Percentiles rank a stretch among this genome's conserved stretches.
Evolutionary conservation across 2,113 vertebrate genomes (phyloP).

Genomic region (Mystacornis crossleyi): DNA sequence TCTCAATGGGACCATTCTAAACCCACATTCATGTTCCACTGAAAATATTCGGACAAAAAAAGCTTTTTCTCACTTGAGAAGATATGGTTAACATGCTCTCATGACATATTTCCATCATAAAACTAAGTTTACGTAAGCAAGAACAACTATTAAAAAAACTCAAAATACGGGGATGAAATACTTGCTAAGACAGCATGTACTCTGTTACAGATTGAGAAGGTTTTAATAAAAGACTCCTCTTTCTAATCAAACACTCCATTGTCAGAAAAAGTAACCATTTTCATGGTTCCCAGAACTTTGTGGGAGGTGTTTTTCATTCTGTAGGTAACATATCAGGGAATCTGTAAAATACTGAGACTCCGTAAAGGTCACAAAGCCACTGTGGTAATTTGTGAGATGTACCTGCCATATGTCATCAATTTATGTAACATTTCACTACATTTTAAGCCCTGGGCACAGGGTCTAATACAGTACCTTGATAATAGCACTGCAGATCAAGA

Average conservation of each 20-base stretch:
- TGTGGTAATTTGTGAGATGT: not conserved
- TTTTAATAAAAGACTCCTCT: not conserved
- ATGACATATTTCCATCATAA: not conserved
- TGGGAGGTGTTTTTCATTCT: not conserved
- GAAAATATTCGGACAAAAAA: not conserved
- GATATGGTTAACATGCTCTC: not conserved
- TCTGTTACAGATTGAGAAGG: not conserved
- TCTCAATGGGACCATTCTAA: not conserved
- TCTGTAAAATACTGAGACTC: not conserved
- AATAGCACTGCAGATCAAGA: not conserved
- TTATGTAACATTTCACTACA: not conserved
- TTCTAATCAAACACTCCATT: not conserved
- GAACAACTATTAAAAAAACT: not conserved
- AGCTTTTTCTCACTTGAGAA: not conserved
- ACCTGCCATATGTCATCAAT: not conserved
- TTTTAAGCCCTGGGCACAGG: not conserved
- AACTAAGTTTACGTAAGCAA: not conserved
- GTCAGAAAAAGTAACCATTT: not conserved
- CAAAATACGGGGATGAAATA: not conserved
- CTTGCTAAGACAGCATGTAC: not conserved
- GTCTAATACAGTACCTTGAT: not conserved
- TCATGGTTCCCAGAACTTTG: not conserved
- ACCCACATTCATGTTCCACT: not conserved
- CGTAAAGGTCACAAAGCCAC: not conserved
- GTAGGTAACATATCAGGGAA: not conserved